Percentiles rank a stretch among this genome's conserved stretches.
Evolutionary conservation across 1,140 invertebrate species (phyloP).

Genomic region (Rhopalosiphum maidis): DNA sequence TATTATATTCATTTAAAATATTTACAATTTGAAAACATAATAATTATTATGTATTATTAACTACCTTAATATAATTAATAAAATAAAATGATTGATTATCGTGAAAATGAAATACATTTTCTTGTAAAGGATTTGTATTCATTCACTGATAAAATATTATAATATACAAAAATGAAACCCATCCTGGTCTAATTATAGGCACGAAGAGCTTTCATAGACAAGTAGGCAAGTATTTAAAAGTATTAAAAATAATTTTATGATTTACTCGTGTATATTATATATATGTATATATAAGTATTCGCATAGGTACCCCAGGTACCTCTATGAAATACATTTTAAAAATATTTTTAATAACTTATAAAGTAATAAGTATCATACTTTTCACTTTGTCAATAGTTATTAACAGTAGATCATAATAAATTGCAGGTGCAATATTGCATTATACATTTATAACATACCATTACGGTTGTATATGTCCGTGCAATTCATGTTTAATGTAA

Average conservation of each 20-base stretch:
- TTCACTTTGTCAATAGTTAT: neutral
- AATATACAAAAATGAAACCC: neutral
- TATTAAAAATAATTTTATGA: neutral
- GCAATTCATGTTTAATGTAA: neutral
- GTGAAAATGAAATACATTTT: too few species aligned
- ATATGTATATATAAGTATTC: too few species aligned
- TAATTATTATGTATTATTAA: too few species aligned
- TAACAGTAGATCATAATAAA: neutral
- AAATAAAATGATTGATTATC: too few species aligned
- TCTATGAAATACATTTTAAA: neutral
- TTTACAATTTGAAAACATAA: too few species aligned
- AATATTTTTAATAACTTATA: neutral
- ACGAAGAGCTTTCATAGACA: neutral
- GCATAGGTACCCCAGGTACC: too few species aligned
- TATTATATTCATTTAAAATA: too few species aligned
- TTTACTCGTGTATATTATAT: too few species aligned
- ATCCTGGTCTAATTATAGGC: neutral
- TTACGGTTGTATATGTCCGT: neutral
- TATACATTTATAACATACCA: neutral
- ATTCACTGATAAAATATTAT: neutral
- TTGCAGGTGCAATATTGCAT: neutral
- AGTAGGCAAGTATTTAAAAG: neutral
- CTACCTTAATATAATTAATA: too few species aligned
- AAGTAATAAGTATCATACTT: too few species aligned
- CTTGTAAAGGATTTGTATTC: too few species aligned